A percentile compares a stretch with the other conserved stretches of the same genome.
These are phyloP conservation scores for Arizona elegans DNA, from an alignment of 2,113 vertebrate genomes.

Conservation along the genomic window DNA sequence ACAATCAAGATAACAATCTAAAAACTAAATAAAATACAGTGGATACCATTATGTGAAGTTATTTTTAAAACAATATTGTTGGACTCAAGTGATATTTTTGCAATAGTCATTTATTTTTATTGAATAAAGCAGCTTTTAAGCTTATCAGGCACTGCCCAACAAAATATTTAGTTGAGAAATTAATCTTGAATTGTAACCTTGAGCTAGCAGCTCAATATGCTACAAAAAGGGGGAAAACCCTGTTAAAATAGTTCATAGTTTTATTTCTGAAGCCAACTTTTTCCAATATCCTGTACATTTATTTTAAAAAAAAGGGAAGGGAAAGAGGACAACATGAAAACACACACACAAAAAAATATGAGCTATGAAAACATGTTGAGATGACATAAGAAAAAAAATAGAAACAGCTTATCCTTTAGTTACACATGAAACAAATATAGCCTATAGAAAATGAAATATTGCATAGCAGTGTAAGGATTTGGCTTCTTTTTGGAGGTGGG, in stretches of 20 bases:
- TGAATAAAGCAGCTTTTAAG: slow-evolving; percentile 89
- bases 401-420: slow-evolving; percentile 81
- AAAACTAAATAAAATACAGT: slow-evolving; percentile 64
- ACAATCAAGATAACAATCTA: slow-evolving; percentile 60
- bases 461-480: slow-evolving; percentile 88
- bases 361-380: slow-evolving; percentile 72
- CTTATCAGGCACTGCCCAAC: slow-evolving; percentile 93
- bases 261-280: slow-evolving; percentile 76
- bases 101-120: slow-evolving; percentile 71
- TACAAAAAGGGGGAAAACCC: slow-evolving; percentile 74
- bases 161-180: slow-evolving; percentile 77
- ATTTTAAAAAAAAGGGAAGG: slow-evolving; percentile 55
- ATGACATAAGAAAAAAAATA: slow-evolving; percentile 68
- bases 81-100: slow-evolving; percentile 70
- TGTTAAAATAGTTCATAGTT: slow-evolving; percentile 84
- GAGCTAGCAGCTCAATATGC: slow-evolving; percentile 78
- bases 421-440: slow-evolving; percentile 75
- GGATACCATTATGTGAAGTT: slow-evolving; percentile 70
- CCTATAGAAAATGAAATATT: slow-evolving; percentile 80
- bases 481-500: slow-evolving; percentile 72
- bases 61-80: slow-evolving; percentile 74
- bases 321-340: slow-evolving; percentile 57
- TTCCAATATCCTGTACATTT: slow-evolving; percentile 77
- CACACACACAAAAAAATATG: slow-evolving; percentile 66
- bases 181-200: slow-evolving; percentile 67